Base-by-base conservation (phyloP, 1,140 invertebrate genomes). In the Heliconius melpomene region DNA sequence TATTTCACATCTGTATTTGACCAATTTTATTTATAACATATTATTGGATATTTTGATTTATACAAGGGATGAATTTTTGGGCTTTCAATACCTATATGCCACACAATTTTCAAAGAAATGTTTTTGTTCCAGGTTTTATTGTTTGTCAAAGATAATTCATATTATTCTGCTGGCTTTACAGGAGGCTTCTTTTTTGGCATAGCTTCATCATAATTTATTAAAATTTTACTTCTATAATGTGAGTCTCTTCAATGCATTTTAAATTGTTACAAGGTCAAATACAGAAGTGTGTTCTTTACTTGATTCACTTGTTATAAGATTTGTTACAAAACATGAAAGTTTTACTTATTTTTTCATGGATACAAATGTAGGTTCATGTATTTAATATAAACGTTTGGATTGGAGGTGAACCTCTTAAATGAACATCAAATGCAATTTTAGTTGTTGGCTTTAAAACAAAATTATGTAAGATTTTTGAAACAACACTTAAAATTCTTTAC, bases 101-200 rank as follows among this genome's bases (percentile, higher is more conserved):
- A 20, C 54, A 79, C 80, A 79, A 78, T 82, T 72, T 85, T 85
- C 77, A 83, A 83, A 78, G 71, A 74, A 78, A 85, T 54, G 66
- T 85, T 91, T 93, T 93, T 96, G 95, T 97, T 97, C 81, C 96
- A 98, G 97, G 96, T 97, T 90, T 95, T 96, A 88, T 93, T 94
- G 91, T 97, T 97, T 96, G 96, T 96, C 91, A 95, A 95, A 95
- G 95, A 96, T 88, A 98, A 98, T 95, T 95, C 96, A 81, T 96
- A 96, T 94, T 95, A 97, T 90, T 96, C 97, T 79, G 96, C 96
- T 90, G 97, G 97, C 92, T 98, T 98, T 96, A 95, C 96, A 93
- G 97, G 97, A 91, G 98, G 98, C 91, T 97, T 98, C 94, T 96
- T 98, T 86, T 96, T 98, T 92, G 97, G 97, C 85, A 94, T 98